phyloP scores from a whole-genome alignment of 1,140 invertebrate genomes.

The Zophobas atratus region DNA sequence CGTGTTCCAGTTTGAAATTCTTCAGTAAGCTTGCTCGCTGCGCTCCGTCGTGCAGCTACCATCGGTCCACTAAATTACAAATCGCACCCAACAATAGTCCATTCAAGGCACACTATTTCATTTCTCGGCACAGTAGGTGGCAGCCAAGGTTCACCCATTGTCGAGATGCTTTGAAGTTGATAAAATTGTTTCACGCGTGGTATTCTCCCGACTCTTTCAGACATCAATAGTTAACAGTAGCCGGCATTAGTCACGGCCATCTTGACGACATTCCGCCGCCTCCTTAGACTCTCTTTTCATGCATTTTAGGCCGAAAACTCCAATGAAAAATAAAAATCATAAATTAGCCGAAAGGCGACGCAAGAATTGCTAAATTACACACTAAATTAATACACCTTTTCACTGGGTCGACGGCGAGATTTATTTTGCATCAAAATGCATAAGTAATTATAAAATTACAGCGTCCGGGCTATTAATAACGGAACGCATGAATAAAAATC shows the following conservation, averaged over 20 bases:
- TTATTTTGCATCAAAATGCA: constrained; percentile 44
- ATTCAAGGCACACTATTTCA: constrained; percentile 2
- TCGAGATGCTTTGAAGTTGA: constrained; percentile 21
- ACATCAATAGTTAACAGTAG: constrained; percentile 8
- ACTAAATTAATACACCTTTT: constrained; percentile 34
- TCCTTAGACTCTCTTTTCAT: too few species aligned
- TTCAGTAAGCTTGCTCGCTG: too few species aligned
- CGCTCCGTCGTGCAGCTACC: not conserved
- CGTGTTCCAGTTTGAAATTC: too few species aligned
- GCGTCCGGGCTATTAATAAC: constrained; percentile 31
- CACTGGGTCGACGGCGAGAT: not conserved
- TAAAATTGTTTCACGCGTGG: constrained; percentile 32
- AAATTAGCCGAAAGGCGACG: too few species aligned
- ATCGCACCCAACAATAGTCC: not conserved
- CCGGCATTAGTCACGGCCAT: constrained; percentile 19
- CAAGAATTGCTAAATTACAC: constrained; percentile 4
- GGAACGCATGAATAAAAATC: constrained; percentile 43
- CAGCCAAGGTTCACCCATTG: not conserved
- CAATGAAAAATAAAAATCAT: too few species aligned
- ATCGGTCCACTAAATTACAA: not conserved
- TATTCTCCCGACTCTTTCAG: not conserved
- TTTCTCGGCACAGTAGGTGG: constrained; percentile 8
- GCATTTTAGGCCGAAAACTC: too few species aligned
- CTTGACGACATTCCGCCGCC: constrained; percentile 1
- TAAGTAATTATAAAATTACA: constrained; percentile 43